These are phyloP conservation scores for Crenuchus spilurus DNA, from an alignment of 2,797 vertebrate genomes.

Conservation along the genomic window DNA sequence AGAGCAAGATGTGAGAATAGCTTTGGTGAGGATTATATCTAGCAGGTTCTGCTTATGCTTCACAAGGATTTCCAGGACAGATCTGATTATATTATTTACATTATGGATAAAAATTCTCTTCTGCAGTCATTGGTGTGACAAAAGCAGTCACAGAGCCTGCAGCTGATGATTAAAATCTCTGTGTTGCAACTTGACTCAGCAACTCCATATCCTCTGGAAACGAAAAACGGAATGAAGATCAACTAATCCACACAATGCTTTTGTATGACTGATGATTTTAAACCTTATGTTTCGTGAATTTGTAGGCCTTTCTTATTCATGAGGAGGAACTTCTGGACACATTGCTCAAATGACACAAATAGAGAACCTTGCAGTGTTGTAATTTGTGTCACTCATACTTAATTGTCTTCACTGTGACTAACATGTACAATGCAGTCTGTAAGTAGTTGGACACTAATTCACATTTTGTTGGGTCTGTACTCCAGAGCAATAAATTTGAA, in stretches of 20 bases:
- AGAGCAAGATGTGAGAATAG: not conserved
- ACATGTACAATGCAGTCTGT: not conserved
- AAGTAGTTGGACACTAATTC: not conserved
- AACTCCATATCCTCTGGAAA: slow-evolving; percentile 49
- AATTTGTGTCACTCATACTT: too few relatives aligned
- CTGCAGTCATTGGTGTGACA: slow-evolving; percentile 8
- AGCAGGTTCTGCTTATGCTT: not conserved
- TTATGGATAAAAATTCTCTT: not conserved
- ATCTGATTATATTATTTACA: not conserved
- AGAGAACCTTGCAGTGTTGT: too few relatives aligned
- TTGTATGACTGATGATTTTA: not conserved
- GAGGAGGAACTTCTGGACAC: not conserved
- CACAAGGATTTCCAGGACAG: not conserved
- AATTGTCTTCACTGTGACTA: not conserved
- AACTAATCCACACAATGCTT: not conserved
- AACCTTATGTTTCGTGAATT: not conserved
- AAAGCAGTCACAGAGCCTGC: slow-evolving; percentile 17
- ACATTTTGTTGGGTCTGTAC: not conserved
- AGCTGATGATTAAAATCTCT: slow-evolving; percentile 47
- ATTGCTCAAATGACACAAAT: not conserved
- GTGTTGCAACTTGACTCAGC: slow-evolving; percentile 48
- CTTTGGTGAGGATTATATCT: not conserved
- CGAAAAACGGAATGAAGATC: slow-evolving; percentile 45
- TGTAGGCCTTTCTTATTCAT: not conserved
- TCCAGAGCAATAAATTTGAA: not conserved